Conservation (phyloP, 2,888 invertebrate genomes). For the Hydriomena furcata region DNA sequence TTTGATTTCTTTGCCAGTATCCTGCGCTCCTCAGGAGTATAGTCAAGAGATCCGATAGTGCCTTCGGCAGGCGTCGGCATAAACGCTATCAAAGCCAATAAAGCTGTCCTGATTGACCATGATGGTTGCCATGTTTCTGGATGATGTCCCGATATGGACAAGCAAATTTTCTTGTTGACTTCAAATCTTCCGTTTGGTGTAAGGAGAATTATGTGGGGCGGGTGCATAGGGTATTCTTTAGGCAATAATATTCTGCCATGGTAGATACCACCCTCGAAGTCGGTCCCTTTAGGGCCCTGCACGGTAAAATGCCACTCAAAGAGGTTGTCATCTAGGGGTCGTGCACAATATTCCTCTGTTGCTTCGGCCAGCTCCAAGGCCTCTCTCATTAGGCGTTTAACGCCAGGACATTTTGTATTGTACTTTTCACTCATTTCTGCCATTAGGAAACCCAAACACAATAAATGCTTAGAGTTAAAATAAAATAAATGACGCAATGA, state of each 20-base stretch:
- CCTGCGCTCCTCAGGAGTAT: conserved; percentile 92
- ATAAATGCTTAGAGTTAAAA: conserved; percentile 18
- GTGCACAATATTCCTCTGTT: conserved; percentile 94
- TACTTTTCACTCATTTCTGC: conserved; percentile 76
- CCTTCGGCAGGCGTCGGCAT: conserved; percentile 96
- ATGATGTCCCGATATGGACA: conserved; percentile 97
- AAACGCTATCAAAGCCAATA: conserved; percentile 96
- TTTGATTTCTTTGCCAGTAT: conserved; percentile 89
- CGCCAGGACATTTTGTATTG: conserved; percentile 87
- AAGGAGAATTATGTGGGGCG: conserved; percentile 95
- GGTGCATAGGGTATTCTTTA: conserved; percentile 98
- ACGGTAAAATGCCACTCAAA: conserved; percentile 99
- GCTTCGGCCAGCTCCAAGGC: conserved; percentile 93
- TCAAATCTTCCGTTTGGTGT: conserved; percentile 98
- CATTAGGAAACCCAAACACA: conserved; percentile 43
- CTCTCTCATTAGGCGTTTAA: conserved; percentile 96
- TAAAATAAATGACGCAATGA: conserved; percentile 47
- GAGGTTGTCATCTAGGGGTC: conserved; percentile 96
- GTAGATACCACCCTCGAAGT: conserved; percentile 95
- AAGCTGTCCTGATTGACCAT: conserved; percentile 97
- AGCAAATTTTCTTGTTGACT: conserved; percentile 95
- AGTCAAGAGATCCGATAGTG: conserved; percentile 96
- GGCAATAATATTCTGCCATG: conserved; percentile 96
- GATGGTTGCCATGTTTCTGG: conserved; percentile 99
- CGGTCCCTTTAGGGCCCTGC: conserved; percentile 93